These are phyloP conservation scores for Cylas formicarius DNA, from an alignment of 1,140 invertebrate genomes.

Conservation along the genomic window DNA sequence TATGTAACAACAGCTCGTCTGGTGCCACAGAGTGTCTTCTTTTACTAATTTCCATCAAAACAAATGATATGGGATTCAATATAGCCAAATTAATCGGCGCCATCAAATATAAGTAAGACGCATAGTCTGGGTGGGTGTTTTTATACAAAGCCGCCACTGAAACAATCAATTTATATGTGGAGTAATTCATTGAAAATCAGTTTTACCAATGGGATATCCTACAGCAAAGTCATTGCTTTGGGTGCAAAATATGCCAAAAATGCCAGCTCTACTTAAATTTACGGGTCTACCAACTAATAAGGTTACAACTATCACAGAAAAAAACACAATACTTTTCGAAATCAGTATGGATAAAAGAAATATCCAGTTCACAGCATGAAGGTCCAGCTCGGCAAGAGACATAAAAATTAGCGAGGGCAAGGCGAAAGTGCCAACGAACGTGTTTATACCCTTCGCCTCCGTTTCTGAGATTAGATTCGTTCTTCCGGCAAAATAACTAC, in stretches of 20 bases:
- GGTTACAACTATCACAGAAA: slow-evolving; percentile 71
- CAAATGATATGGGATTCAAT: slow-evolving; percentile 87
- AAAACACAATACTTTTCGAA: slow-evolving; percentile 81
- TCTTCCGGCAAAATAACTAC: slow-evolving; percentile 82
- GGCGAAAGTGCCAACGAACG: slow-evolving; percentile 89
- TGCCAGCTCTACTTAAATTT: slow-evolving; percentile 76
- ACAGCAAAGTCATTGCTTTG: slow-evolving; percentile 98
- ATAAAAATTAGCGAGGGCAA: slow-evolving; percentile 88
- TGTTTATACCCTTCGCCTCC: slow-evolving; percentile 86
- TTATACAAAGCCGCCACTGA: slow-evolving; percentile 68
- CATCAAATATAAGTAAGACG: slow-evolving; percentile 86
- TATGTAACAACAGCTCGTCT: slow-evolving; percentile 15
- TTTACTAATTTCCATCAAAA: slow-evolving; percentile 84
- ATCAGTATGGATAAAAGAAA: slow-evolving; percentile 81
- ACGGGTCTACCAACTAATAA: slow-evolving; percentile 70
- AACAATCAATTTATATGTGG: slow-evolving; percentile 35
- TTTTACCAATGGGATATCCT: slow-evolving; percentile 89
- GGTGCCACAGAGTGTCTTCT: slow-evolving; percentile 23
- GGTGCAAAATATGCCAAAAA: slow-evolving; percentile 92
- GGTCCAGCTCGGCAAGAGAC: slow-evolving; percentile 78
- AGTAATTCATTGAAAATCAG: slow-evolving; percentile 19
- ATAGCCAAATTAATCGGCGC: slow-evolving; percentile 90
- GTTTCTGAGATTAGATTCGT: slow-evolving; percentile 73
- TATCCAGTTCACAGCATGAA: slow-evolving; percentile 79
- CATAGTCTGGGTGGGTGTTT: slow-evolving; percentile 79